Evolutionary conservation across 2,113 vertebrate species (phyloP), one percentile per base, ranked within the genome.

Genomic region (Amphiprion ocellaris): DNA sequence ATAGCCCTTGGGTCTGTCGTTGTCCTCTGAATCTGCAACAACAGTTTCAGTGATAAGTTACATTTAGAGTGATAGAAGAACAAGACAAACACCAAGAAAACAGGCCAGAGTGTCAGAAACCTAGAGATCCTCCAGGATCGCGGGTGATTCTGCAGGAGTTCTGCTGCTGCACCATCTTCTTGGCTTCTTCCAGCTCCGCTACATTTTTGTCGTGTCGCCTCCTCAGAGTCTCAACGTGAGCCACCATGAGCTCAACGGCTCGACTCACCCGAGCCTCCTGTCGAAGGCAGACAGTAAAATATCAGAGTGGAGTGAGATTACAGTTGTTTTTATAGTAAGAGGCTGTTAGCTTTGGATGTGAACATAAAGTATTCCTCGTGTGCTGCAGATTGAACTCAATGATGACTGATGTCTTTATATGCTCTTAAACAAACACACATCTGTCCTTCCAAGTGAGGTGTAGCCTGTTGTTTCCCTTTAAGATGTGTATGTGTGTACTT

Each of bases 221-320:
- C 89, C 91, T 96, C 85, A 97, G 90, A 61, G 94, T 96, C 90
- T 96, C 96, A 89, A 97, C 94, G 0, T 97, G 96, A 78, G 95
- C 93, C 15, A 96, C 92, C 96, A 96, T 96, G 84, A 97, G 93
- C 81, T 96, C 95, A 0, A 96, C 93, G 0, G 95, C 96, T 4
- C 90, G 89, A 82, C 94, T 96, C 90, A 96, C 90, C 58, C 95
- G 92, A 0, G 95, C 96, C 91, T 97, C 96, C 96, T 97, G 14
- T 52, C 2, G 2, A 0, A 44, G 7, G 68, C 17, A 41, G 14
- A 26, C 17, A 21, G 62, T 2, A 11, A 41, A 19, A 10, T 10
- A n/a, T 21, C 11, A 14, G 0, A 44, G 41, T 44, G 41, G 8
- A 44, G 3, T 0, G 5, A 41, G 39, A 19, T 33, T 1, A 41